phyloP scores from a whole-genome alignment of 2,113 vertebrate genomes.

The Macaca nemestrina region DNA sequence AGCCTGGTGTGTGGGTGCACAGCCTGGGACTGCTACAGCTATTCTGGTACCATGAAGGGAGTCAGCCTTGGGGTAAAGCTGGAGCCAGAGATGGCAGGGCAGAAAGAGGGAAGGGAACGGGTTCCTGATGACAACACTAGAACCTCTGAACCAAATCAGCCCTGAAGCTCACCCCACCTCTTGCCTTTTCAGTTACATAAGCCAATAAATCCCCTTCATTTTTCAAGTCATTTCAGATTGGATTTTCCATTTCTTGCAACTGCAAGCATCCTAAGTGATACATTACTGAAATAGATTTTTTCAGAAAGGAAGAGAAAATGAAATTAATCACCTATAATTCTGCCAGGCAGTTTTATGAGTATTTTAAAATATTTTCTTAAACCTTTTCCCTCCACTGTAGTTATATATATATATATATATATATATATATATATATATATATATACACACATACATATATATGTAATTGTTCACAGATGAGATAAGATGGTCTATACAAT shows the following conservation, averaged over 20 bases:
- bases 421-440: neutral
- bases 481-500: neutral
- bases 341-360: neutral
- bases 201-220: neutral
- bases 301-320: neutral
- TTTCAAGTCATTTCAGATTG: slow-evolving; percentile 5
- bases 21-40: neutral
- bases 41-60: neutral
- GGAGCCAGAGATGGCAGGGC: neutral
- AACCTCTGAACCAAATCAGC: neutral
- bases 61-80: neutral
- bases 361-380: neutral
- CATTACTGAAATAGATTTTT: neutral
- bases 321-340: neutral
- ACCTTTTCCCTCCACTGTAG: neutral
- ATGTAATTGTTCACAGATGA: neutral
- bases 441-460: too few relatives aligned
- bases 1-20: neutral
- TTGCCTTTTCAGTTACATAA: neutral
- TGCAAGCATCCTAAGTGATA: neutral
- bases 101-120: neutral
- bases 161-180: neutral
- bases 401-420: neutral
- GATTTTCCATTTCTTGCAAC: neutral
- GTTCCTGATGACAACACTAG: neutral